Percentiles rank a stretch among this genome's conserved stretches.
Evolutionary conservation across 1,140 invertebrate genomes (phyloP).

Genomic region (Paraescarpia echinospica): DNA sequence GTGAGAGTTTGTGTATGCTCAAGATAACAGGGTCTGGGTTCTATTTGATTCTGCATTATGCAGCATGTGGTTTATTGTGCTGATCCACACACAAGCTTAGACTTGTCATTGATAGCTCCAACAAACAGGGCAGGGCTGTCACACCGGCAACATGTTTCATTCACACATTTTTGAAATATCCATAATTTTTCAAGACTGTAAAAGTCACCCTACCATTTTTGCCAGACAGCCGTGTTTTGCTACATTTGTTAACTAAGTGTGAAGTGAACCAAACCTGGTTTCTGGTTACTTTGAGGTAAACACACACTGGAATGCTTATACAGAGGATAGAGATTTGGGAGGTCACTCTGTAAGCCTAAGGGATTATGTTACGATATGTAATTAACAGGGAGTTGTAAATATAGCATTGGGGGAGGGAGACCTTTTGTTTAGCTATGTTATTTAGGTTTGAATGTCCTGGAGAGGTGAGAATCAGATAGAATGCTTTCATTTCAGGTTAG

Average conservation of each 20-base stretch:
- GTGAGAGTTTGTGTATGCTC: neutral
- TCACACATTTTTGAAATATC: neutral
- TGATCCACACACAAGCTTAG: neutral
- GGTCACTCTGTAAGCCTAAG: neutral
- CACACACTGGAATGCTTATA: neutral
- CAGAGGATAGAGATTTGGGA: neutral
- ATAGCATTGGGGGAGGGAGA: neutral
- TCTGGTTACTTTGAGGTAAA: neutral
- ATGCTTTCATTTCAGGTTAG: too few species aligned
- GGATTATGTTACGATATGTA: neutral
- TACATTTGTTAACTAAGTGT: neutral
- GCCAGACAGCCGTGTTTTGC: neutral
- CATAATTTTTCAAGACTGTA: neutral
- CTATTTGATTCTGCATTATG: neutral
- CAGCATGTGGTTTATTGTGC: neutral
- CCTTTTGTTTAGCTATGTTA: neutral
- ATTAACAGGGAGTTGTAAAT: neutral
- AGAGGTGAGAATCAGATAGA: too few species aligned
- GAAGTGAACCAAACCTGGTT: neutral
- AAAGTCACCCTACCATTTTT: neutral
- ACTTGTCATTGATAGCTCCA: neutral
- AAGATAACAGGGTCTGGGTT: neutral
- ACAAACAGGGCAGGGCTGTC: neutral
- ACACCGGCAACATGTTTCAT: neutral
- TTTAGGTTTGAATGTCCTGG: neutral